These are phyloP conservation scores for Cerastis leucographa DNA, from an alignment of 2,888 invertebrate genomes.

Conservation along the genomic window DNA sequence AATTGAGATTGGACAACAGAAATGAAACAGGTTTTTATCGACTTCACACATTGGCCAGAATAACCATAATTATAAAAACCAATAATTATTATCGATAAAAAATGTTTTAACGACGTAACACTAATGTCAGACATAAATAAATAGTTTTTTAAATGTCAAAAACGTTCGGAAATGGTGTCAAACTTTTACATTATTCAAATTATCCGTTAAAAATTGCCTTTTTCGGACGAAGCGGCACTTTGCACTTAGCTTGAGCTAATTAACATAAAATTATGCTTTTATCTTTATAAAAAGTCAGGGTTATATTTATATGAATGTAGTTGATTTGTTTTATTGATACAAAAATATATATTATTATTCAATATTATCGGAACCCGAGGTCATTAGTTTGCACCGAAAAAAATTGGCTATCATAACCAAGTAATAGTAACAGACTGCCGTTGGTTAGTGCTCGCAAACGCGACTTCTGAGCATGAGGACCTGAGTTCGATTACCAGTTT, in stretches of 20 bases:
- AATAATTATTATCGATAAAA: constrained; percentile 37
- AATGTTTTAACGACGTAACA: constrained; percentile 30
- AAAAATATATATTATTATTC: background rate
- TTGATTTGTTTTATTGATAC: constrained; percentile 11
- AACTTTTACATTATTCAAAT: constrained; percentile 62
- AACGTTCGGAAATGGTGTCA: constrained; percentile 53
- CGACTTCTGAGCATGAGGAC: background rate
- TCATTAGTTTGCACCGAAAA: background rate
- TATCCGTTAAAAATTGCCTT: constrained; percentile 54
- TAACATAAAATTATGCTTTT: constrained; percentile 53
- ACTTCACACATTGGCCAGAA: constrained; percentile 15
- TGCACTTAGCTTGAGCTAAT: constrained; percentile 58
- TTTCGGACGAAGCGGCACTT: constrained; percentile 58
- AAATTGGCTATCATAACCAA: background rate
- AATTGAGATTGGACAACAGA: constrained; percentile 2
- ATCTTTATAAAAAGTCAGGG: constrained; percentile 40
- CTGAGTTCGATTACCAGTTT: too few relatives aligned
- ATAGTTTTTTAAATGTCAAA: constrained; percentile 32
- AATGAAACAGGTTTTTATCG: constrained; percentile 1
- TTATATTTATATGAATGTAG: constrained; percentile 7
- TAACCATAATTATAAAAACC: constrained; percentile 10
- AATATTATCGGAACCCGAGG: background rate
- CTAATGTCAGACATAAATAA: constrained; percentile 56
- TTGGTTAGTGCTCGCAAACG: background rate
- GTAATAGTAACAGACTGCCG: background rate